Evolutionary conservation across 2,113 vertebrate species (phyloP).

Genomic region (Toxotes chatareus): DNA sequence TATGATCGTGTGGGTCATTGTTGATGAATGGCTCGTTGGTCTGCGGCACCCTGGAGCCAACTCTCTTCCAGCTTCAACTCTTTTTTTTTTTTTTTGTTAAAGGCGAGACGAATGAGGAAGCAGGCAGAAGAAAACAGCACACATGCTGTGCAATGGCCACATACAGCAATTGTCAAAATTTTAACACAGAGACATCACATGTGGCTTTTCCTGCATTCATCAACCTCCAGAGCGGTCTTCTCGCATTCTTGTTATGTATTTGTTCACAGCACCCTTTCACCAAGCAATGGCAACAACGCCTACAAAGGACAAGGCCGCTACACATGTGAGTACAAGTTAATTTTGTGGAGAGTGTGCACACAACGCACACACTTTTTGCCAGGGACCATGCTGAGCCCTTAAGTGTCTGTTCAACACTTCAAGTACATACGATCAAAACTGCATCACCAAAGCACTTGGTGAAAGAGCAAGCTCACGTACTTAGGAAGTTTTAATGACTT

Average conservation of each 20-base stretch:
- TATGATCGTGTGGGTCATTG: not conserved
- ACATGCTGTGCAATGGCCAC: not conserved
- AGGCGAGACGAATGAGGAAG: not conserved
- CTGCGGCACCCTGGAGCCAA: not conserved
- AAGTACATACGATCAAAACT: constrained; percentile 15
- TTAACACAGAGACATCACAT: not conserved
- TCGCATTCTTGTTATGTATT: too few relatives aligned
- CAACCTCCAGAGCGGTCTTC: not conserved
- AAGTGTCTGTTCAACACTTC: constrained; percentile 13
- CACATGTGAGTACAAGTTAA: not conserved
- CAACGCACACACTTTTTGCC: not conserved
- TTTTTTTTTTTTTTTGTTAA: not conserved
- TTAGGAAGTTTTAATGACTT: constrained; percentile 5
- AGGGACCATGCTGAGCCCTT: not conserved
- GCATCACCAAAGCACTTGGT: constrained; percentile 2
- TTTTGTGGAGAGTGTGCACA: not conserved
- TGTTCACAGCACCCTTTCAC: not conserved
- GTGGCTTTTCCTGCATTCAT: not conserved
- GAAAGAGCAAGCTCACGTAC: not conserved
- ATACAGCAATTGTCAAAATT: not conserved
- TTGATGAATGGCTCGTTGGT: not conserved
- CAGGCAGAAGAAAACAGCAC: not conserved
- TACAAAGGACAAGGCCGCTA: not conserved
- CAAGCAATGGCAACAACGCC: not conserved
- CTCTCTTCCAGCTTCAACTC: not conserved